phyloP scores from a whole-genome alignment of 2,113 vertebrate genomes.

The Centropristis striata region DNA sequence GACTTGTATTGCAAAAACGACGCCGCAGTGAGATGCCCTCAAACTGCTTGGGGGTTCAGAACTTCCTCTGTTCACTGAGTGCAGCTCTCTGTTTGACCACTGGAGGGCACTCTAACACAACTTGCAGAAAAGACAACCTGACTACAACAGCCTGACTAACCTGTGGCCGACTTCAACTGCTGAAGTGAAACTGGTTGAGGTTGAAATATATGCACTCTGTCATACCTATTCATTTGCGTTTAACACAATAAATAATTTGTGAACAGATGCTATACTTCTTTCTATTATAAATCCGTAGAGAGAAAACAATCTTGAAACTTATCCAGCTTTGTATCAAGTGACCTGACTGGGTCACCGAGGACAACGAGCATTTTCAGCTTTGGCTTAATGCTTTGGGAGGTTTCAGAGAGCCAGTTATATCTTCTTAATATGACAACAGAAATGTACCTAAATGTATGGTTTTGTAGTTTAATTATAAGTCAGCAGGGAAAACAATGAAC shows the following conservation, averaged over 20 bases:
- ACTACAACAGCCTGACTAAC: background rate
- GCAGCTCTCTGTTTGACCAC: conserved; percentile 55
- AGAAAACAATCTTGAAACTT: background rate
- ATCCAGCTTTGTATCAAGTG: background rate
- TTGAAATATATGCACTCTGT: background rate
- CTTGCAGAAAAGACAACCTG: background rate
- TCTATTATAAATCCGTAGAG: background rate
- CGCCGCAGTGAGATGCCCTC: too few relatives aligned
- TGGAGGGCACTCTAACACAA: conserved; percentile 51
- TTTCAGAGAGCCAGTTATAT: background rate
- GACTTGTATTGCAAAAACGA: background rate
- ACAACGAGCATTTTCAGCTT: background rate
- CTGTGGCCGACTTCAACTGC: background rate
- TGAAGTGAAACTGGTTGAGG: background rate
- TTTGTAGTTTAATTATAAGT: background rate
- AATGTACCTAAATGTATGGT: background rate
- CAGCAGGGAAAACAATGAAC: background rate
- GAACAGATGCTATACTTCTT: background rate
- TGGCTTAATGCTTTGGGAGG: background rate
- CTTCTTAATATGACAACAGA: background rate
- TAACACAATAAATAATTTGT: background rate
- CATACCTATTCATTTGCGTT: conserved; percentile 15
- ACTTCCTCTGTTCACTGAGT: background rate
- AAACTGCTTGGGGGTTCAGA: background rate
- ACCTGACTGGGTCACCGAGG: background rate